Evolutionary conservation across 2,797 vertebrate genomes (phyloP).

Genomic region (Cyprinella venusta): DNA sequence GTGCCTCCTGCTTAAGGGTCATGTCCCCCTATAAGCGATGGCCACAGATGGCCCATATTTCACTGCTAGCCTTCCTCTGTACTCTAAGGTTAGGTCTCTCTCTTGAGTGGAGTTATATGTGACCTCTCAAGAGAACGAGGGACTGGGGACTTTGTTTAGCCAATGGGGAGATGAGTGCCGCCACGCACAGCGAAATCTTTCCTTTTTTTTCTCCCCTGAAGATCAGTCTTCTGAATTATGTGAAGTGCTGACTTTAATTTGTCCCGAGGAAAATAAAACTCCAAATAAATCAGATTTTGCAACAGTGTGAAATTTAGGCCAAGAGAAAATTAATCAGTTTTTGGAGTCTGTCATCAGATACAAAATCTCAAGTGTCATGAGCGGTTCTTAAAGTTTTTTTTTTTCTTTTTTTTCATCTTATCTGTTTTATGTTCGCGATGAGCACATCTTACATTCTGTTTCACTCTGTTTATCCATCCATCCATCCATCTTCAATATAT

Average conservation of each 20-base stretch:
- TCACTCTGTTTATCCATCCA: constrained; percentile 35
- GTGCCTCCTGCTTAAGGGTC: constrained; percentile 67
- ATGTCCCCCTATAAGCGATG: constrained; percentile 65
- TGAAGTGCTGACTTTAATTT: constrained; percentile 47
- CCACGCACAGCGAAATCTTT: not conserved
- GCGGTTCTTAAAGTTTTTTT: constrained; percentile 26
- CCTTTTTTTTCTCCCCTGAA: constrained; percentile 55
- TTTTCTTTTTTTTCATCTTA: not conserved
- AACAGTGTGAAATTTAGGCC: constrained; percentile 50
- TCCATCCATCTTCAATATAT: constrained; percentile 41
- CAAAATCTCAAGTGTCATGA: constrained; percentile 45
- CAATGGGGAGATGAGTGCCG: constrained; percentile 28
- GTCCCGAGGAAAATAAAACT: constrained; percentile 48
- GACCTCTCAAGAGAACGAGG: constrained; percentile 52
- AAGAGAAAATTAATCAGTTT: constrained; percentile 43
- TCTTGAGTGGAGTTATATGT: constrained; percentile 52
- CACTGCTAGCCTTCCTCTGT: constrained; percentile 64
- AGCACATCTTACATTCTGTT: constrained; percentile 28
- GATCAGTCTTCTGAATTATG: constrained; percentile 65
- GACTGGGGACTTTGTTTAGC: constrained; percentile 25
- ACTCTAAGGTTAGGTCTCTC: constrained; percentile 50
- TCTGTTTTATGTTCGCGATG: constrained; percentile 30
- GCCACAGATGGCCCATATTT: constrained; percentile 76
- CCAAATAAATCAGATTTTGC: constrained; percentile 47
- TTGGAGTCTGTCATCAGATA: constrained; percentile 45